Evolutionary conservation across 2,113 vertebrate species (phyloP).

Genomic region (Chroicocephalus ridibundus): DNA sequence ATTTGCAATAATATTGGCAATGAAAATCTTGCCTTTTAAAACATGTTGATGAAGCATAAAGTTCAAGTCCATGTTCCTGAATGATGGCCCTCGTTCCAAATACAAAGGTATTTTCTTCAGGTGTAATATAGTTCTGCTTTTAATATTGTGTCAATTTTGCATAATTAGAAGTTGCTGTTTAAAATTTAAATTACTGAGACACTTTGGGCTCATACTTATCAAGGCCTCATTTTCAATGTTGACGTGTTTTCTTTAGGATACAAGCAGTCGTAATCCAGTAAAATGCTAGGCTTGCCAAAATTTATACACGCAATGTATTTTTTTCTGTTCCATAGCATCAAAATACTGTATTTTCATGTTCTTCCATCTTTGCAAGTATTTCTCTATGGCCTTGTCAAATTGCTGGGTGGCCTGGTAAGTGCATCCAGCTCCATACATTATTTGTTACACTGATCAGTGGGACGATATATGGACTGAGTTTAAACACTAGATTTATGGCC

Average conservation of each 20-base stretch:
- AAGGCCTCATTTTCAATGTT: background rate
- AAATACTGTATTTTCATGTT: background rate
- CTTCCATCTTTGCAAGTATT: background rate
- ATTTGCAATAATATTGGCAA: background rate
- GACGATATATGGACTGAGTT: background rate
- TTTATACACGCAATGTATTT: rapidly evolving
- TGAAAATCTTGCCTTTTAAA: background rate
- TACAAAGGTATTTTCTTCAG: background rate
- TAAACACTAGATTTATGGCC: background rate
- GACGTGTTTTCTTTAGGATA: background rate
- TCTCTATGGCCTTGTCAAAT: background rate
- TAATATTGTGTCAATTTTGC: background rate
- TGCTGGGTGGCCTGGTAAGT: background rate
- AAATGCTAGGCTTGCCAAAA: background rate
- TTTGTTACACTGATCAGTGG: background rate
- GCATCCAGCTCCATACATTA: background rate
- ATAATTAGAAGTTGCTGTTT: background rate
- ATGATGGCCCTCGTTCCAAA: background rate
- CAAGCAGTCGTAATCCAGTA: background rate
- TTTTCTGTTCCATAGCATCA: background rate
- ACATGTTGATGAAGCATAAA: background rate
- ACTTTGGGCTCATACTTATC: background rate
- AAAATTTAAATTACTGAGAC: background rate
- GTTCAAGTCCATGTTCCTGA: background rate
- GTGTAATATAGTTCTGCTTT: background rate